These are phyloP conservation scores for Cotesia chilonis DNA, from an alignment of 1,140 invertebrate species.

Conservation along the genomic window DNA sequence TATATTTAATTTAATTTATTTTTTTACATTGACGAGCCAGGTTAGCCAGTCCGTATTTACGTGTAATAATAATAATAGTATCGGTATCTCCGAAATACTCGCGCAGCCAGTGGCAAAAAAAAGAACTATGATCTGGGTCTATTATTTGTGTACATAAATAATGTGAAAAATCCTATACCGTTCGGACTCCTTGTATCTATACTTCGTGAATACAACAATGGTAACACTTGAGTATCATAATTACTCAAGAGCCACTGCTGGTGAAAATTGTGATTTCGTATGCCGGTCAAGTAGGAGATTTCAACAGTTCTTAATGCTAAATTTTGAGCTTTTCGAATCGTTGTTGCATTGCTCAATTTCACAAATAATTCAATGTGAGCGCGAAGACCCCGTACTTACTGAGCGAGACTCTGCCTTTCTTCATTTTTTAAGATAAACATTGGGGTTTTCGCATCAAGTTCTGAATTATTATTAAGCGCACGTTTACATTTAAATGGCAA, in stretches of 20 bases:
- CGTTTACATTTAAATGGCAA: slow-evolving; percentile 19
- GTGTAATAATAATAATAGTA: slow-evolving; percentile 20
- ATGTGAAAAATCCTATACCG: slow-evolving; percentile 3
- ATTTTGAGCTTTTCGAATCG: slow-evolving; percentile 23
- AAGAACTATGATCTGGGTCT: slow-evolving; percentile 9
- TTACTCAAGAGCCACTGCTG: too few species aligned
- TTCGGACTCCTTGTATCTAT: slow-evolving; percentile 22
- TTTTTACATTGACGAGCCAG: too few species aligned
- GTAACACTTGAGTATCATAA: too few species aligned
- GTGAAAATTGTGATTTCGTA: too few species aligned
- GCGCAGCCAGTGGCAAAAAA: slow-evolving; percentile 20
- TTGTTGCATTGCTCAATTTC: slow-evolving; percentile 11
- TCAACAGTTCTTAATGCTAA: neutral
- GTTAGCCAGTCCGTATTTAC: neutral
- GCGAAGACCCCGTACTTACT: slow-evolving; percentile 18
- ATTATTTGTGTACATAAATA: slow-evolving; percentile 12
- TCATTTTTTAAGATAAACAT: slow-evolving; percentile 5
- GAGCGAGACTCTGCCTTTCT: slow-evolving; percentile 20
- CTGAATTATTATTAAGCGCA: slow-evolving; percentile 7
- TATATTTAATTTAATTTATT: slow-evolving; percentile 17
- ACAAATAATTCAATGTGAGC: slow-evolving; percentile 26
- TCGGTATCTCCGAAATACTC: slow-evolving; percentile 2
- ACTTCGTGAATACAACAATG: too few species aligned
- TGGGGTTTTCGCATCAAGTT: neutral
- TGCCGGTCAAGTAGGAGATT: too few species aligned